Percentiles rank a stretch among this genome's conserved stretches.
These are phyloP conservation scores for Corticium candelabrum DNA, from an alignment of 37 sponge, comb jelly and placozoan genomes.

Conservation along the genomic window DNA sequence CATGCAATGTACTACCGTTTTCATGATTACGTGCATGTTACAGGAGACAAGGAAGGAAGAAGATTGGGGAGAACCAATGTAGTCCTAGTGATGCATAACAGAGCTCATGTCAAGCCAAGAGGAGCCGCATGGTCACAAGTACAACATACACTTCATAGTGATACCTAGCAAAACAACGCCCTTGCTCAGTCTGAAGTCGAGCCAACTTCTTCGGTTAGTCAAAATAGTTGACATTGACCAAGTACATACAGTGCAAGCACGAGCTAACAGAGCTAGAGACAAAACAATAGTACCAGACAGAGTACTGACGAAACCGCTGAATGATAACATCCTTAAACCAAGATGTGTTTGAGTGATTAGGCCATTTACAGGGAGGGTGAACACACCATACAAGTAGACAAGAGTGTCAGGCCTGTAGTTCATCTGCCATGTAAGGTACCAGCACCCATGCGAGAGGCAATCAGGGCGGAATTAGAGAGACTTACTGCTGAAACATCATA, in stretches of 20 bases:
- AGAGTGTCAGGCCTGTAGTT: conserved; percentile 17
- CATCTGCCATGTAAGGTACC: conserved; percentile 32
- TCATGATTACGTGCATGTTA: not conserved
- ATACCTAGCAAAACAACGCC: not conserved
- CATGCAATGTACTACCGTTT: not conserved
- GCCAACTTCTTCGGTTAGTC: conserved; percentile 7
- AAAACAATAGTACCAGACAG: not conserved
- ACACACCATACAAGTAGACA: conserved; percentile 27
- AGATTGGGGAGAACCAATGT: not conserved
- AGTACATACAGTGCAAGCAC: not conserved
- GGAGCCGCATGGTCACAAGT: not conserved
- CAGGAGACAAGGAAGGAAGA: not conserved
- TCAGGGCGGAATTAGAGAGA: conserved; percentile 34
- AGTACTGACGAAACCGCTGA: not conserved
- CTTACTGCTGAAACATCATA: conserved; percentile 21
- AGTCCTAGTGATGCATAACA: conserved; percentile 5
- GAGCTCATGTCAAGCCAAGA: not conserved
- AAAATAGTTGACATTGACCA: not conserved
- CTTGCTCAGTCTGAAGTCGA: conserved; percentile 8
- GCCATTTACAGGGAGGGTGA: conserved; percentile 8
- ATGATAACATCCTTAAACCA: not conserved
- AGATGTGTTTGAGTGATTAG: conserved; percentile 17
- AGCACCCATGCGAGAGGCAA: conserved; percentile 19
- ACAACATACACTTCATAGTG: not conserved
- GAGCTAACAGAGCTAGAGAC: not conserved